Evolutionary conservation across 1,140 invertebrate genomes (phyloP).

Genomic region (Coptotermes formosanus): DNA sequence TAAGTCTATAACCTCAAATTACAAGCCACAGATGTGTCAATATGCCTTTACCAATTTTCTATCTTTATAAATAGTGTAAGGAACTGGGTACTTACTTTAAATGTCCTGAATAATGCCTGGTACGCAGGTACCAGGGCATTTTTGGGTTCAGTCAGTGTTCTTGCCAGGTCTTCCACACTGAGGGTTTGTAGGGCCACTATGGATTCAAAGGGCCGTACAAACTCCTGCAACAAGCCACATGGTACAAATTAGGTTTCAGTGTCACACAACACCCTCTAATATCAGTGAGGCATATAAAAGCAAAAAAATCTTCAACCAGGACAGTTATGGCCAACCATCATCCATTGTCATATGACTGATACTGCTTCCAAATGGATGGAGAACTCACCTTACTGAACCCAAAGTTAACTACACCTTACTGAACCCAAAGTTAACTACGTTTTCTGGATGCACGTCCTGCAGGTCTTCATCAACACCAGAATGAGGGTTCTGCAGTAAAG

Average conservation of each 20-base stretch:
- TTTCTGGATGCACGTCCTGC: too few relatives aligned
- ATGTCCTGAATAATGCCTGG: constrained; percentile 76
- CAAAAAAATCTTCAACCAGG: neutral
- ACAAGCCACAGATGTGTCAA: too few relatives aligned
- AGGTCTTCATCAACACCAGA: constrained; percentile 81
- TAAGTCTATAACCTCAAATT: too few relatives aligned
- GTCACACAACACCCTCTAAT: constrained; percentile 17
- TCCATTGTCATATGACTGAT: too few relatives aligned
- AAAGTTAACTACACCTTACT: too few relatives aligned
- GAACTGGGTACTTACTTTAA: constrained; percentile 50
- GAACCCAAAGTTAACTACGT: too few relatives aligned
- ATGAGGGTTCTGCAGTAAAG: constrained; percentile 72
- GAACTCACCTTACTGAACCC: constrained; percentile 68
- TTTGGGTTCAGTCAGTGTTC: constrained; percentile 87
- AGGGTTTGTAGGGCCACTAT: too few relatives aligned
- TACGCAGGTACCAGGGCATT: constrained; percentile 92
- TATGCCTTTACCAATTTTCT: too few relatives aligned
- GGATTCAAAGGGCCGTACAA: constrained; percentile 94
- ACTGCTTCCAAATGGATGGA: neutral
- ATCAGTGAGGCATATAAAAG: neutral
- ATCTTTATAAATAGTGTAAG: too few relatives aligned
- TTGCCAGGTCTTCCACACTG: too few relatives aligned
- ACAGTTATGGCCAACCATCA: neutral
- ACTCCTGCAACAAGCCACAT: constrained; percentile 67
- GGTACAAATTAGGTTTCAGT: neutral